phyloP scores from a whole-genome alignment of 2,113 vertebrate species.

The Rynchops niger region DNA sequence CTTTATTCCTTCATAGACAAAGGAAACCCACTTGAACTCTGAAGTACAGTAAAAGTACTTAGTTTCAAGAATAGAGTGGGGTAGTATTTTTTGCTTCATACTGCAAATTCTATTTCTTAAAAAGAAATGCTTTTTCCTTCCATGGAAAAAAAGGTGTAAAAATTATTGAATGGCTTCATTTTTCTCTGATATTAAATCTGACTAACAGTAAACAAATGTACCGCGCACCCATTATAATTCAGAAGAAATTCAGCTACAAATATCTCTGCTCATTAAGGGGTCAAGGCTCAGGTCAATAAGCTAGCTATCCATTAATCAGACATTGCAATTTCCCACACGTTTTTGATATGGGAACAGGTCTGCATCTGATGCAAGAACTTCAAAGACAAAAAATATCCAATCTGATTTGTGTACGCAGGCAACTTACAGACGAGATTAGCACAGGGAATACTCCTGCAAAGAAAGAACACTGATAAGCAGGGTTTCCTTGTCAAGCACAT shows the following conservation, averaged over 20 bases:
- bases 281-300: background rate
- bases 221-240: background rate
- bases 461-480: background rate
- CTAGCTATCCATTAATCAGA: background rate
- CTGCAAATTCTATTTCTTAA: background rate
- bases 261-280: background rate
- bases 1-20: conserved; percentile 10
- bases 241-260: background rate
- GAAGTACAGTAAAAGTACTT: background rate
- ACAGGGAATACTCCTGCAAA: background rate
- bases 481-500: background rate
- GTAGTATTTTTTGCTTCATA: background rate
- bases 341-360: background rate
- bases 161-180: background rate
- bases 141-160: background rate
- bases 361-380: background rate
- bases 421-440: background rate
- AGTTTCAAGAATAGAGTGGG: background rate
- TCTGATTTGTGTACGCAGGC: background rate
- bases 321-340: background rate
- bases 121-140: background rate
- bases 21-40: background rate
- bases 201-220: background rate
- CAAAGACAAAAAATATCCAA: background rate
- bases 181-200: background rate